These are phyloP conservation scores for Ammospiza caudacuta DNA, from an alignment of 2,113 vertebrate species.

Conservation along the genomic window DNA sequence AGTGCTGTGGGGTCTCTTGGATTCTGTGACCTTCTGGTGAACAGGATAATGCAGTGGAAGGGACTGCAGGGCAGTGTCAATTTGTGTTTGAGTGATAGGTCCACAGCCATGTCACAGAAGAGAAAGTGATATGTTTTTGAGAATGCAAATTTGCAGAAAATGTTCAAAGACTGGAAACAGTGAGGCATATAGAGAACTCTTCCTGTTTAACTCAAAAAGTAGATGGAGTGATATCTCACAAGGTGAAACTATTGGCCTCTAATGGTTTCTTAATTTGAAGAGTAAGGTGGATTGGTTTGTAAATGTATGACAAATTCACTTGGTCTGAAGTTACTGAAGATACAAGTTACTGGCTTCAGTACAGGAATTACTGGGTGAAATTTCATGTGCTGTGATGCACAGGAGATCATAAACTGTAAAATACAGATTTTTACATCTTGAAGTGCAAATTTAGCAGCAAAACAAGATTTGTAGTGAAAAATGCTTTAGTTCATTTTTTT, in stretches of 20 bases:
- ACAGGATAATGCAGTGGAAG: background rate
- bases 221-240: background rate
- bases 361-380: background rate
- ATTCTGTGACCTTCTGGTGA: background rate
- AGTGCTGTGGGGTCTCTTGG: rapidly evolving
- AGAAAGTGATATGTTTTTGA: background rate
- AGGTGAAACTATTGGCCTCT: background rate
- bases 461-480: background rate
- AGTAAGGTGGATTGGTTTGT: background rate
- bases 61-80: background rate
- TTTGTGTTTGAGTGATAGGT: background rate
- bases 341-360: background rate
- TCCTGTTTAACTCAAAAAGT: background rate
- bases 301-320: background rate
- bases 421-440: background rate
- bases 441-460: background rate
- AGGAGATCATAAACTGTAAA: background rate
- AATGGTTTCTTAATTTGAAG: background rate
- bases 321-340: background rate
- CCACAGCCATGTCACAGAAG: background rate
- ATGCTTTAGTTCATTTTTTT: background rate
- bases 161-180: background rate
- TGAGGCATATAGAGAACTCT: background rate
- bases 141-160: background rate
- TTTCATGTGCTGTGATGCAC: background rate